Evolutionary conservation across 2,888 invertebrate species (phyloP).

Genomic region (Petrophora chlorosata): DNA sequence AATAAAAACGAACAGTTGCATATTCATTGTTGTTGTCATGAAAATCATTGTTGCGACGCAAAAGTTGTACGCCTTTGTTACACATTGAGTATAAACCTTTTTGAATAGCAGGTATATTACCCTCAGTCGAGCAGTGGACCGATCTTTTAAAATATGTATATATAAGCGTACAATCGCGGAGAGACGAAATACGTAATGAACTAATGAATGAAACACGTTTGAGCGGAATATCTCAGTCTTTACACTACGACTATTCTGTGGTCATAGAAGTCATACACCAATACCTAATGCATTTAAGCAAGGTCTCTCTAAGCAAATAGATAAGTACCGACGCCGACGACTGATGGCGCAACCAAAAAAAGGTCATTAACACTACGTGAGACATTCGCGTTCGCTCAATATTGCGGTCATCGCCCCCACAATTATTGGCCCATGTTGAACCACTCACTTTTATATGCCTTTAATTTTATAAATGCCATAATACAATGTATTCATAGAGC

Average conservation of each 20-base stretch:
- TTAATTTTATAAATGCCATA: conserved; percentile 19
- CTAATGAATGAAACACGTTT: conserved; percentile 14
- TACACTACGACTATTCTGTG: too few relatives aligned
- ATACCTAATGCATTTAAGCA: conserved; percentile 18
- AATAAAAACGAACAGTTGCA: neutral
- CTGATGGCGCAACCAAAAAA: conserved; percentile 77
- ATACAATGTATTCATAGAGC: conserved; percentile 18
- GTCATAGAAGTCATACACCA: neutral
- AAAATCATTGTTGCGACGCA: neutral
- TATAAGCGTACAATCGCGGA: too few relatives aligned
- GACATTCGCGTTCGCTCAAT: conserved; percentile 82
- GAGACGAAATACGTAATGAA: conserved; percentile 7
- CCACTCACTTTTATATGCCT: conserved; percentile 32
- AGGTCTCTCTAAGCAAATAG: conserved; percentile 21
- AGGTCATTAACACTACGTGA: conserved; percentile 82
- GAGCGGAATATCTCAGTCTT: conserved; percentile 8
- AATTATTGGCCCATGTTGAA: conserved; percentile 58
- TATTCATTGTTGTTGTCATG: neutral
- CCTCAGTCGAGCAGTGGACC: neutral
- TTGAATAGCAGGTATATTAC: neutral
- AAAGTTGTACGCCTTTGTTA: neutral
- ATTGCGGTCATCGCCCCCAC: conserved; percentile 80
- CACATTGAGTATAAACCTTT: neutral
- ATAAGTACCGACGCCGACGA: conserved; percentile 34
- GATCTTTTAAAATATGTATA: neutral